Base-by-base conservation (phyloP, 2,888 invertebrate genomes). In the Cephus rjabovi region DNA sequence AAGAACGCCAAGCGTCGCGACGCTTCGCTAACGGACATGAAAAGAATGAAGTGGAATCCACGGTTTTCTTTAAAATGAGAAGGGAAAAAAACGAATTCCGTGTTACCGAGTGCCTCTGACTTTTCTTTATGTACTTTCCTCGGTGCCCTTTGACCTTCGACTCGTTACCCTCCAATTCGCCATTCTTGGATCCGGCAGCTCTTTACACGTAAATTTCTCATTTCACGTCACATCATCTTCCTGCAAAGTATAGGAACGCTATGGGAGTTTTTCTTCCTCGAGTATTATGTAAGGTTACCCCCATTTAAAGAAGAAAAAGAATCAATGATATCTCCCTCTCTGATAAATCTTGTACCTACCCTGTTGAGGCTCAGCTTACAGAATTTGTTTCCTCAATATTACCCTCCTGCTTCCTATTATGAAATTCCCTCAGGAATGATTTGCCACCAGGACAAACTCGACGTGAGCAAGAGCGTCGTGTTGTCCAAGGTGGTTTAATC, bases 1-100 rank as follows among this genome's bases (percentile, higher is more conserved):
- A 81, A 81, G 33, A 71, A 79, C 76, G 77, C 73, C 76, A 73
- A 73, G 81, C 56, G 23, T 9, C 56, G 23, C 56, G 56, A 77
- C 77, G 77, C 79, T 81, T 76, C 68, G 75, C 79, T 81, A 81
- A 81, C 81, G 79, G 78, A 77, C 74, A 23, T 56, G 56, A 56
- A 56, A 56, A 56, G 56, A 56, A 56, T 23, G 23, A 56, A 56
- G 23, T 56, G 56, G 56, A 40, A 40, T 37, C 70, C 35, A 76
- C 74, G 79, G 81, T 34, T 81, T 81, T 76, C 81, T 77, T 73
- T 70, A 81, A 56, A 56, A 23, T 9, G 9, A 23, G 56, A 23
- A 56, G 23, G 74, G 76, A 76, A 81, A 80, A 79, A 69, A 77
- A 76, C 23, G 34, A 4, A 34, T 73, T 30, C 4, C 71, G 30